A percentile compares a stretch with the other conserved stretches of the same genome.
Conservation (phyloP, 2,888 invertebrate genomes). For the Drosophila nigricruria region DNA sequence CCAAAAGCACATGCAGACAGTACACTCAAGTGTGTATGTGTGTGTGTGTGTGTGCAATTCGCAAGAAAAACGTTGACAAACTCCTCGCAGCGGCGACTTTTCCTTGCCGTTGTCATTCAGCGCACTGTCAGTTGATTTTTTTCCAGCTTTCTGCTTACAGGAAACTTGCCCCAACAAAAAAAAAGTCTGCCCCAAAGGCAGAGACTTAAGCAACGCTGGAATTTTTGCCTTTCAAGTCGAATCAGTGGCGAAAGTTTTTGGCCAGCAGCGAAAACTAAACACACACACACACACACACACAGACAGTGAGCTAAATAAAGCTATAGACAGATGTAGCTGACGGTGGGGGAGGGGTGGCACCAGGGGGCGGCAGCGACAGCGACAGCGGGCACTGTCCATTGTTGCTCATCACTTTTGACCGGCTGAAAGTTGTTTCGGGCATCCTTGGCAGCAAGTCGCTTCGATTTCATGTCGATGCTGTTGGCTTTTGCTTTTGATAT, state of each 20-base stretch:
- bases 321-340: neutral
- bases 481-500: conserved; percentile 65
- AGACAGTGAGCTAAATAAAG: conserved; percentile 1
- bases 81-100: conserved; percentile 53
- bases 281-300: conserved; percentile 9
- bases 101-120: conserved; percentile 73
- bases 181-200: conserved; percentile 28
- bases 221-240: conserved; percentile 69
- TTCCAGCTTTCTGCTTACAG: conserved; percentile 32
- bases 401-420: conserved; percentile 63
- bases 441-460: conserved; percentile 41
- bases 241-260: conserved; percentile 72
- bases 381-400: conserved; percentile 35
- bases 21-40: conserved; percentile 31
- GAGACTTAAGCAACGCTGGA: conserved; percentile 54
- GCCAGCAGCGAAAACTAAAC: conserved; percentile 66
- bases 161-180: conserved; percentile 39
- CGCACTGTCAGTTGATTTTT: conserved; percentile 72
- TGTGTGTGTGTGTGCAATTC: conserved; percentile 12
- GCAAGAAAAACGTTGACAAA: conserved; percentile 72
- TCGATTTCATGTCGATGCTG: conserved; percentile 54
- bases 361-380: neutral
- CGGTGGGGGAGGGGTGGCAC: neutral
- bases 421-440: conserved; percentile 59
- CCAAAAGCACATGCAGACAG: conserved; percentile 59